Conservation (phyloP, 2,797 vertebrate genomes). For the Enteromius mattozi region DNA sequence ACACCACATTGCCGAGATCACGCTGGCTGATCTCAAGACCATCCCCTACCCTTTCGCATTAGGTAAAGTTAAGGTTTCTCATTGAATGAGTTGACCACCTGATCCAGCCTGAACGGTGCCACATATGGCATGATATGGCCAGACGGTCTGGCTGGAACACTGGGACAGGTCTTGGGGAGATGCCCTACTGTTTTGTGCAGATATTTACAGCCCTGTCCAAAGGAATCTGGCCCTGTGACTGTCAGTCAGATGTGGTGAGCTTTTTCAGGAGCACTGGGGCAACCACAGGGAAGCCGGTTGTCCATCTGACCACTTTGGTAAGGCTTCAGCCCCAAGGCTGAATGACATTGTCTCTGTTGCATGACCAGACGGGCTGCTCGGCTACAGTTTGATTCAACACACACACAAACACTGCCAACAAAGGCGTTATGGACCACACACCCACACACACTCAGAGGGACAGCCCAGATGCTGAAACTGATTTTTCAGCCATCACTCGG, state of each 20-base stretch:
- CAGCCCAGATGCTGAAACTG: constrained; percentile 75
- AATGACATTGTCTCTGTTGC: constrained; percentile 81
- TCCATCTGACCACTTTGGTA: constrained; percentile 82
- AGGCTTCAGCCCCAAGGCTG: constrained; percentile 78
- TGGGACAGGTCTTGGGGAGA: constrained; percentile 75
- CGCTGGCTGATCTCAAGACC: constrained; percentile 12
- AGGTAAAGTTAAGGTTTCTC: constrained; percentile 11
- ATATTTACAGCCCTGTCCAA: constrained; percentile 82
- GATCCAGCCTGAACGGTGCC: constrained; percentile 33
- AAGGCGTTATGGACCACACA: constrained; percentile 29
- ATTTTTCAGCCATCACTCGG: constrained; percentile 77
- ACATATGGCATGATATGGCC: constrained; percentile 64
- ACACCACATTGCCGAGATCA: constrained; percentile 7
- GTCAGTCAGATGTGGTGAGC: constrained; percentile 75
- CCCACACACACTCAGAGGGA: constrained; percentile 64
- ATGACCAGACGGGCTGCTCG: constrained; percentile 81
- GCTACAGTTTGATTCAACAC: constrained; percentile 74
- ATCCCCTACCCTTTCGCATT: constrained; percentile 13
- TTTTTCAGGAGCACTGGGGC: constrained; percentile 76
- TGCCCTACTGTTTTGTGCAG: constrained; percentile 70
- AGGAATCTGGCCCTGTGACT: constrained; percentile 79
- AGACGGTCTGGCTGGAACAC: constrained; percentile 75
- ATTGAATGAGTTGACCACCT: constrained; percentile 34
- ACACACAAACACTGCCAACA: constrained; percentile 49
- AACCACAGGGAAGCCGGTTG: constrained; percentile 78